These are phyloP conservation scores for Stramonita haemastoma DNA, from an alignment of 2,888 invertebrate genomes.

Conservation along the genomic window DNA sequence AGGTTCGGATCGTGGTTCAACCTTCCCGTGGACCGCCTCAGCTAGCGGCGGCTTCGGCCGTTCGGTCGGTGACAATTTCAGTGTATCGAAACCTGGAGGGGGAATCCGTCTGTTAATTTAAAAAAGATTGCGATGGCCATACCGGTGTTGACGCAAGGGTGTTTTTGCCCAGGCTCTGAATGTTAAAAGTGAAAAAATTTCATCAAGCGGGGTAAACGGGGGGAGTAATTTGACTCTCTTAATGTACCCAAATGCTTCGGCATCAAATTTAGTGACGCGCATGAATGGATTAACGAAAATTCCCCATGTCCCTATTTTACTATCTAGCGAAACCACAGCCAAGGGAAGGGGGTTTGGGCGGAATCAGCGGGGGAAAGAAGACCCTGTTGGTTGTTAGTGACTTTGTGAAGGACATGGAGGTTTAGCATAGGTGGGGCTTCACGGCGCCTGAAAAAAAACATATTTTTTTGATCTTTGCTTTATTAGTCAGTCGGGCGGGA, in stretches of 20 bases:
- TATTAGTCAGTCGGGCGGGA: no score
- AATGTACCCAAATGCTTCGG: conserved; percentile 82
- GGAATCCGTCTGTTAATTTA: no score
- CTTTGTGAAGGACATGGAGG: conserved; percentile 73
- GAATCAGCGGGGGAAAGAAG: no score
- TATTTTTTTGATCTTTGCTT: no score
- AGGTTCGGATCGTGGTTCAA: no score
- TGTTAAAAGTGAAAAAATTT: conserved; percentile 82
- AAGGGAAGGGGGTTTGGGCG: no score
- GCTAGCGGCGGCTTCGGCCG: conserved; percentile 56
- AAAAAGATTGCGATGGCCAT: conserved; percentile 58
- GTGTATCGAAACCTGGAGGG: conserved; percentile 61
- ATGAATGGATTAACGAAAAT: conserved; percentile 80
- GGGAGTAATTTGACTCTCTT: conserved; percentile 65
- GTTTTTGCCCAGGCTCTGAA: conserved; percentile 84
- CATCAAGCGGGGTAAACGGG: conserved; percentile 79
- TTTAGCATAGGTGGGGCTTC: no score
- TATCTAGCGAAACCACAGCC: no score
- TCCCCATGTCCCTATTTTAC: no score
- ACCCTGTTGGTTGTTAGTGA: no score
- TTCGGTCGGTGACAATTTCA: conserved; percentile 64
- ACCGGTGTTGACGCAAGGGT: conserved; percentile 82
- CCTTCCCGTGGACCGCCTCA: conserved; percentile 67
- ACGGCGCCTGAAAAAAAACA: no score
- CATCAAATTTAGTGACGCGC: conserved; percentile 83